A percentile compares a stretch with the other conserved stretches of the same genome.
phyloP scores from a whole-genome alignment of 92 coral and sea anemone species.

The Zoanthus solanderi region DNA sequence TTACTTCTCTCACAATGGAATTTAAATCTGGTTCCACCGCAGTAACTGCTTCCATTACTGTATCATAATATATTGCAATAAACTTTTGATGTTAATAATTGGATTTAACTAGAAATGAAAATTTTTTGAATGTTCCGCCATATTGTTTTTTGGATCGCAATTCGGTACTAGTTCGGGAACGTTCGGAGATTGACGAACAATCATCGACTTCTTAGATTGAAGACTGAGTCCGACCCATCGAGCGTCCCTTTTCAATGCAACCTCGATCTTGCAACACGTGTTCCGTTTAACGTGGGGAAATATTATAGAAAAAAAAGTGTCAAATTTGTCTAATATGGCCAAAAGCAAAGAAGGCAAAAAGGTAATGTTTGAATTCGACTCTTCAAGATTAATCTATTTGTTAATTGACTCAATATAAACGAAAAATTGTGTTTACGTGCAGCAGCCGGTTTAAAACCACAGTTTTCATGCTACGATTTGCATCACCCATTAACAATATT shows the following conservation, averaged over 20 bases:
- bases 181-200: neutral
- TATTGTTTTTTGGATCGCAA: slow-evolving; percentile 29
- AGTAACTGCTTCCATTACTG: slow-evolving; percentile 83
- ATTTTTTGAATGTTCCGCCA: slow-evolving; percentile 56
- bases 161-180: neutral
- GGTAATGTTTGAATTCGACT: neutral
- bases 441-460: too few species aligned
- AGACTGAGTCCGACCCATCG: neutral
- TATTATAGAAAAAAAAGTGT: neutral
- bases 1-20: slow-evolving; percentile 80
- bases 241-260: neutral
- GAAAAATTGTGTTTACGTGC: too few species aligned
- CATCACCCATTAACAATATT: too few species aligned
- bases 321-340: neutral
- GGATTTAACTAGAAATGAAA: neutral
- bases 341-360: neutral
- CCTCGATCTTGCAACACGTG: neutral
- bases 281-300: neutral
- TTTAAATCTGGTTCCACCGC: slow-evolving; percentile 82
- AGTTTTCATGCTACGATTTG: too few species aligned
- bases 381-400: neutral
- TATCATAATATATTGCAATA: neutral
- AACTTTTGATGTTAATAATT: neutral
- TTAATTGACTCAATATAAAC: too few species aligned
- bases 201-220: neutral